Evolutionary conservation across 2,888 invertebrate genomes (phyloP), one percentile per base, ranked within the genome.

Genomic region (Sepioteuthis lessoniana): DNA sequence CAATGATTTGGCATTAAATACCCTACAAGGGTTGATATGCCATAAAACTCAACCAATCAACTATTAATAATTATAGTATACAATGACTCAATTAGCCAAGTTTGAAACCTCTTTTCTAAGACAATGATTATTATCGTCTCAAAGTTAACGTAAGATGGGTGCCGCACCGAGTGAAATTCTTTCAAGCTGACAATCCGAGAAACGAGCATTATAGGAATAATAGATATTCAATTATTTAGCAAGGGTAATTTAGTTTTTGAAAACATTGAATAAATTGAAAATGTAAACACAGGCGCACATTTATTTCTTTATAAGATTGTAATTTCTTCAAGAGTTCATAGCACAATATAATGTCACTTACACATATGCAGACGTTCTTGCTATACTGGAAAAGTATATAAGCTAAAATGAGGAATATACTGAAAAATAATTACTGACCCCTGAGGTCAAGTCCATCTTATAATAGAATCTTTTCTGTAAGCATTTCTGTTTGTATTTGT

Each of bases 341-440:
- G 25, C 55, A 55, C 25, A 55, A 55, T 55, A 25, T 25, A 50
- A 19, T 19, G 50, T 50, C 50, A 19, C 21, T 19, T 50, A 50
- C 50, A 5, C 55, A 28, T 25, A 55, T 55, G 21, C 76, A 76
- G 76, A 35, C 76, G n/a, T 13, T 35, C 2, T 13, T 10, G n/a
- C n/a, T n/a, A 4, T 0, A 35, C n/a, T n/a, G 76, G 76, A 13
- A 76, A 76, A 35, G 10, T n/a, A 76, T 25, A 76, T 76, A 0
- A 76, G n/a, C 76, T 76, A 76, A n/a, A 76, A 76, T 76, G 76
- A n/a, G 76, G 35, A 35, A n/a, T 76, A n/a, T n/a, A 76, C 19
- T 76, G 76, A 25, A 76, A 76, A 76, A n/a, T 76, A 76, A 76
- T 76, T 76, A 76, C 76, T 76, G 76, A 76, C n/a, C n/a, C n/a